Conservation (phyloP, 2,797 vertebrate species). For the Eleutherodactylus coqui region DNA sequence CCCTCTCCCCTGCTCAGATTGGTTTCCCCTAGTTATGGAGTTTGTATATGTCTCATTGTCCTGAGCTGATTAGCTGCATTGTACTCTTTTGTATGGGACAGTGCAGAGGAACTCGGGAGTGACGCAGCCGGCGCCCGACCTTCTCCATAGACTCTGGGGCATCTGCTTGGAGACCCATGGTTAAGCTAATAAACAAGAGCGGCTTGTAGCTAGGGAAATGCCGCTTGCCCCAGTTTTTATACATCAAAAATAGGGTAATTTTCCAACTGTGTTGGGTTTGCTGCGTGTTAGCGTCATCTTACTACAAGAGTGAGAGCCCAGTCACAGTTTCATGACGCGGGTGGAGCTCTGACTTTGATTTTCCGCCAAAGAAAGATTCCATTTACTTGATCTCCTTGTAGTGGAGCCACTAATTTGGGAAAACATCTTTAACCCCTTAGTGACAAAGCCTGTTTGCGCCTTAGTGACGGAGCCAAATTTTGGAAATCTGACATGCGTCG, state of each 20-base stretch:
- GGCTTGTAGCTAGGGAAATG: background rate
- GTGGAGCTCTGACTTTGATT: too few relatives aligned
- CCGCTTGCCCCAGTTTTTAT: background rate
- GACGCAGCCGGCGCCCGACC: background rate
- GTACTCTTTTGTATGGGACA: slow-evolving; percentile 8
- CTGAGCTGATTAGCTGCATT: slow-evolving; percentile 36
- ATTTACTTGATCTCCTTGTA: too few relatives aligned
- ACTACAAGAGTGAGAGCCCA: too few relatives aligned
- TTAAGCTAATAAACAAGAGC: slow-evolving; percentile 24
- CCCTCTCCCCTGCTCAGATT: background rate
- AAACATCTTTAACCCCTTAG: too few relatives aligned
- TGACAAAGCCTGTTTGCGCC: too few relatives aligned
- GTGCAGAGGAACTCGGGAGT: background rate
- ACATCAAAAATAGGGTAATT: background rate
- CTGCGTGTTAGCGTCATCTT: too few relatives aligned
- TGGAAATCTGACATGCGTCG: too few relatives aligned
- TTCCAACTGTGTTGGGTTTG: too few relatives aligned
- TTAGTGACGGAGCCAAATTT: too few relatives aligned
- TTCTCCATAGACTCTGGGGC: background rate
- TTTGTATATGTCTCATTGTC: background rate
- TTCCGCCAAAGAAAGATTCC: too few relatives aligned
- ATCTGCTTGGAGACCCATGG: slow-evolving; percentile 39
- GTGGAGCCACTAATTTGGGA: too few relatives aligned
- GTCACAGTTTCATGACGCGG: too few relatives aligned
- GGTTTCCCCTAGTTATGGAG: background rate